These are phyloP conservation scores for Chelidonichthys spinosus DNA, from an alignment of 2,797 vertebrate species.

Conservation along the genomic window DNA sequence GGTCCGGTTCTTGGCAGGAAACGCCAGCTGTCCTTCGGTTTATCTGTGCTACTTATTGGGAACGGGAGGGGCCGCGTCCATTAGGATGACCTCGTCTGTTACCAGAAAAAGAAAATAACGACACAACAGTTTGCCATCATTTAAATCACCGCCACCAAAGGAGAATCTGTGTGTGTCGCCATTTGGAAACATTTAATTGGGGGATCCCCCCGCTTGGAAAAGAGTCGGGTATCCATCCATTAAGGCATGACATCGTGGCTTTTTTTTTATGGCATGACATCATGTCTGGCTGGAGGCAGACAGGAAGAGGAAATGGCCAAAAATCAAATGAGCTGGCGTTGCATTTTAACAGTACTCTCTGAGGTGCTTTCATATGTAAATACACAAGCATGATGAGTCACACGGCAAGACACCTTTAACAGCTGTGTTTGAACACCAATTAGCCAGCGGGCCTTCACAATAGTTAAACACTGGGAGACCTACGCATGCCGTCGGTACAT, in stretches of 20 bases:
- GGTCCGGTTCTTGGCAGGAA: constrained; percentile 62
- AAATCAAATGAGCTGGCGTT: constrained; percentile 49
- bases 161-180: constrained; percentile 16
- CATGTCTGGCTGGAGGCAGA: constrained; percentile 34
- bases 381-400: not conserved
- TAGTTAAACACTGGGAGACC: not conserved
- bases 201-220: constrained; percentile 20
- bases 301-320: constrained; percentile 39
- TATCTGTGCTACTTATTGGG: constrained; percentile 29
- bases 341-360: constrained; percentile 33
- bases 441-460: constrained; percentile 4
- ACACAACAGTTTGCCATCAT: not conserved
- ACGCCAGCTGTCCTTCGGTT: constrained; percentile 69
- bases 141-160: constrained; percentile 1
- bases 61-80: not conserved
- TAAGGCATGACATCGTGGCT: constrained; percentile 39
- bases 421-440: constrained; percentile 51
- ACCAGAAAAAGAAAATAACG: not conserved
- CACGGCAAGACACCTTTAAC: constrained; percentile 27
- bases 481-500: not conserved
- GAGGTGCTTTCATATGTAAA: constrained; percentile 49
- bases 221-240: not conserved
- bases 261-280: constrained; percentile 37
- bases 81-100: not conserved
- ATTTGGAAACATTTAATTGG: constrained; percentile 16